Evolutionary conservation across 1,140 invertebrate genomes (phyloP).

Genomic region (Arctopsyche grandis): DNA sequence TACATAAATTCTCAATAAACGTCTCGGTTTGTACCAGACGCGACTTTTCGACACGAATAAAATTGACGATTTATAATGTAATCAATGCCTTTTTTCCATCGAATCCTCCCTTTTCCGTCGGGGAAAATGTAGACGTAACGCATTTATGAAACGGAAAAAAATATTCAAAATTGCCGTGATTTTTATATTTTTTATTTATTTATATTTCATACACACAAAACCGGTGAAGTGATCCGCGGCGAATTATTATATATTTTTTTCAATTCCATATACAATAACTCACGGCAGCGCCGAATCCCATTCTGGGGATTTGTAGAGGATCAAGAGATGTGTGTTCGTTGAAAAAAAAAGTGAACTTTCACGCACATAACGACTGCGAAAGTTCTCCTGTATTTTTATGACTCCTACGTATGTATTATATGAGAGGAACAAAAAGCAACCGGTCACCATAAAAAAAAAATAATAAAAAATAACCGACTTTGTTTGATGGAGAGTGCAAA

Average conservation of each 20-base stretch:
- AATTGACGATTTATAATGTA: not conserved
- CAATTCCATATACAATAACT: constrained; percentile 4
- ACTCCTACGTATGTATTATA: not conserved
- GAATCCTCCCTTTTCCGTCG: not conserved
- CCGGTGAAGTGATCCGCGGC: not conserved
- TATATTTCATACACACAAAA: too few relatives aligned
- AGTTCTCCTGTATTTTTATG: not conserved
- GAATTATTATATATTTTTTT: not conserved
- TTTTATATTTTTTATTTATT: too few relatives aligned
- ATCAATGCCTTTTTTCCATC: not conserved
- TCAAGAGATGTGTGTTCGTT: not conserved
- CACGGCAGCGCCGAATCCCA: not conserved
- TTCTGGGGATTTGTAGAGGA: not conserved
- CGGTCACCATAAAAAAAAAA: not conserved
- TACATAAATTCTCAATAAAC: constrained; percentile 9
- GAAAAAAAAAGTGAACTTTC: not conserved
- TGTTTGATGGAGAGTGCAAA: constrained; percentile 6
- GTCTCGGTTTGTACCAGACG: constrained; percentile 6
- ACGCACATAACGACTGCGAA: not conserved
- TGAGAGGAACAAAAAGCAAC: not conserved
- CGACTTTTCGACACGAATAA: constrained; percentile 7
- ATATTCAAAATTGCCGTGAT: too few relatives aligned
- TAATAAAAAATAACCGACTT: not conserved
- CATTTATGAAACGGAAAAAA: too few relatives aligned
- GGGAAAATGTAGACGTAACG: too few relatives aligned